These are phyloP conservation scores for Baccha elongata DNA, from an alignment of 2,888 invertebrate species.

Conservation along the genomic window DNA sequence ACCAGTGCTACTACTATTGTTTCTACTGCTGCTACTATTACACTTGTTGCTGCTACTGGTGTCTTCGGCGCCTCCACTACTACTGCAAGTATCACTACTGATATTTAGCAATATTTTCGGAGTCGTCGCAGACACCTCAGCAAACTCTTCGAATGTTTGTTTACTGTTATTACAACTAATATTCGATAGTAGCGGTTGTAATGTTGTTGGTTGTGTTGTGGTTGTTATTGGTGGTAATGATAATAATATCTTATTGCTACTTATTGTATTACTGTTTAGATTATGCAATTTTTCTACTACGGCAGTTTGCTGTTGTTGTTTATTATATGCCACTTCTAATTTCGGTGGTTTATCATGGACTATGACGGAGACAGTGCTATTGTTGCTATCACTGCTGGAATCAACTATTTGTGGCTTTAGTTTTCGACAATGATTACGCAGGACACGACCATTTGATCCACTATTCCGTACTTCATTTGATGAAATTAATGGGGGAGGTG, in stretches of 20 bases:
- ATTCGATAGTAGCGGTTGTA: slow-evolving; percentile 48
- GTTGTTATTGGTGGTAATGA: slow-evolving; percentile 56
- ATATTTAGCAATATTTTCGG: slow-evolving; percentile 37
- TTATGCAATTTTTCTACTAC: slow-evolving; percentile 71
- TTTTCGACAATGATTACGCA: slow-evolving; percentile 75
- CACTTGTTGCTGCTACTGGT: slow-evolving; percentile 68
- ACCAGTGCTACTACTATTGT: slow-evolving; percentile 74
- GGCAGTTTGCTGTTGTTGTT: slow-evolving; percentile 72
- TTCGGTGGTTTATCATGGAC: slow-evolving; percentile 77
- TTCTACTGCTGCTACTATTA: slow-evolving; percentile 75
- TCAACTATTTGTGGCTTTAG: slow-evolving; percentile 41
- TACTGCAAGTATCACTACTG: slow-evolving; percentile 51
- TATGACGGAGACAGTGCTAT: slow-evolving; percentile 42
- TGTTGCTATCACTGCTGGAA: slow-evolving; percentile 74
- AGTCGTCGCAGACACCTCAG: slow-evolving; percentile 61
- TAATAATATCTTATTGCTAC: slow-evolving; percentile 67
- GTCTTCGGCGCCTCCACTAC: slow-evolving; percentile 61
- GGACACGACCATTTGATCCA: slow-evolving; percentile 70
- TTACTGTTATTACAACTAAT: slow-evolving; percentile 42
- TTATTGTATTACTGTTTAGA: slow-evolving; percentile 68
- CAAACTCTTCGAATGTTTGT: slow-evolving; percentile 51
- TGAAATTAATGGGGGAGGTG: slow-evolving; percentile 9
- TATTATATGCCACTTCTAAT: slow-evolving; percentile 74
- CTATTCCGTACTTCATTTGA: slow-evolving; percentile 32
- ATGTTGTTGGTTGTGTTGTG: slow-evolving; percentile 51